Percentiles rank a stretch among this genome's conserved stretches.
Conservation (phyloP, 2,797 vertebrate species). For the Sebastes cheni region DNA sequence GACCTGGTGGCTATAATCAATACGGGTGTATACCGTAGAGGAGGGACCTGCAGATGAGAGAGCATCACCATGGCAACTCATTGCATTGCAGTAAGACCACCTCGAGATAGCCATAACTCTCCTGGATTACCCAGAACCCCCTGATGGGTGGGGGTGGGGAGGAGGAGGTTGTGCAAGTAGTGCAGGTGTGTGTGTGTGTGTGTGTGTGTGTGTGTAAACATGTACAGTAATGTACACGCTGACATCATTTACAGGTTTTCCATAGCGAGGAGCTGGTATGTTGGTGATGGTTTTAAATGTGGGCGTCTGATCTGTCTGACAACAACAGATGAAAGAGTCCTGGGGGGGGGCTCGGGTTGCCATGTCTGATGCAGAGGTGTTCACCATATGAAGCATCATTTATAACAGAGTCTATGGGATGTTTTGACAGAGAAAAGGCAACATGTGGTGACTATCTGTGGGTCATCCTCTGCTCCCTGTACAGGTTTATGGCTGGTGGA, state of each 20-base stretch:
- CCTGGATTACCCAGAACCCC: conserved; percentile 54
- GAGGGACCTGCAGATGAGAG: conserved; percentile 46
- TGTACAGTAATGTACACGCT: background rate
- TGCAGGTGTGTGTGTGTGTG: background rate
- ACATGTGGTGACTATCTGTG: conserved; percentile 22
- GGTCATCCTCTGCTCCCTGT: background rate
- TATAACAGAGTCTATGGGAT: conserved; percentile 26
- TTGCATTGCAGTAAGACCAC: conserved; percentile 37
- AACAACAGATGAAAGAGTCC: conserved; percentile 6
- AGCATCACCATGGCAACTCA: conserved; percentile 67
- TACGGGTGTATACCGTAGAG: conserved; percentile 18
- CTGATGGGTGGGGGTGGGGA: conserved; percentile 4
- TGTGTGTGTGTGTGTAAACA: background rate
- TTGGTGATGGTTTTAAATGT: background rate
- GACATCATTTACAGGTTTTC: conserved; percentile 12
- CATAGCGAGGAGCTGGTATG: conserved; percentile 9
- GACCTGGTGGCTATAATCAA: conserved; percentile 61
- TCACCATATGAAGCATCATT: conserved; percentile 22
- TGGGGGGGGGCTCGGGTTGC: conserved; percentile 28
- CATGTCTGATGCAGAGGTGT: conserved; percentile 30
- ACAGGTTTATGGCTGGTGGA: background rate
- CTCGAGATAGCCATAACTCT: conserved; percentile 46
- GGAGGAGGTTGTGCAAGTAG: background rate
- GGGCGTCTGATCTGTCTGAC: background rate
- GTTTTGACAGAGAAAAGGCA: conserved; percentile 24